A percentile compares a stretch with the other conserved stretches of the same genome.
phyloP scores from a whole-genome alignment of 2,888 invertebrate species.

The Campaea margaritaria region DNA sequence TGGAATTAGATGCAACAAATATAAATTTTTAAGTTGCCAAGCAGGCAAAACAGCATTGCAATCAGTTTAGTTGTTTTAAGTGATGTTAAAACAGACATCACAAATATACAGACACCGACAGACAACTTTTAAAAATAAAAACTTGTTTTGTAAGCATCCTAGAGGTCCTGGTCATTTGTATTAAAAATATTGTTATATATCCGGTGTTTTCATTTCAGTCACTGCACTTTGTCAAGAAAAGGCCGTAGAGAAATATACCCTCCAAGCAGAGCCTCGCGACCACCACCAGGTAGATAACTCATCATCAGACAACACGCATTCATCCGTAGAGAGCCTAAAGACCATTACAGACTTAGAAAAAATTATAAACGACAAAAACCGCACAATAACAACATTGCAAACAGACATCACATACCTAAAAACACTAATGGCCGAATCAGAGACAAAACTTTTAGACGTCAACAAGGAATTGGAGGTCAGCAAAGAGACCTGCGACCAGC shows the following conservation, averaged over 20 bases:
- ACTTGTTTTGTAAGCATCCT: too few relatives aligned
- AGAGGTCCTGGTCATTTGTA: not conserved
- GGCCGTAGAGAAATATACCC: slow-evolving; percentile 50
- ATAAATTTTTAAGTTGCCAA: too few relatives aligned
- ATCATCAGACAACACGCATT: slow-evolving; percentile 69
- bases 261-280: slow-evolving; percentile 54
- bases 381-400: slow-evolving; percentile 71
- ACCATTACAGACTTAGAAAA: slow-evolving; percentile 77
- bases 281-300: slow-evolving; percentile 75
- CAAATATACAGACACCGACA: too few relatives aligned
- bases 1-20: too few relatives aligned
- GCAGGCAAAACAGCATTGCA: too few relatives aligned
- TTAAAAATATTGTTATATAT: not conserved
- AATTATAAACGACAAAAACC: slow-evolving; percentile 74
- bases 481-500: slow-evolving; percentile 70
- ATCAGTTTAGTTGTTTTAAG: not conserved
- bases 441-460: slow-evolving; percentile 71
- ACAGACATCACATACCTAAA: slow-evolving; percentile 73
- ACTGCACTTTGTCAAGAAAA: slow-evolving; percentile 59
- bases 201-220: slow-evolving; percentile 54
- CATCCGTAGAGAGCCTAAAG: slow-evolving; percentile 71
- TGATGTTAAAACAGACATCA: not conserved
- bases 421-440: slow-evolving; percentile 73
- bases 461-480: slow-evolving; percentile 70
- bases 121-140: too few relatives aligned